Evolutionary conservation across 2,113 vertebrate species (phyloP).

Genomic region (Spermophilus dauricus): DNA sequence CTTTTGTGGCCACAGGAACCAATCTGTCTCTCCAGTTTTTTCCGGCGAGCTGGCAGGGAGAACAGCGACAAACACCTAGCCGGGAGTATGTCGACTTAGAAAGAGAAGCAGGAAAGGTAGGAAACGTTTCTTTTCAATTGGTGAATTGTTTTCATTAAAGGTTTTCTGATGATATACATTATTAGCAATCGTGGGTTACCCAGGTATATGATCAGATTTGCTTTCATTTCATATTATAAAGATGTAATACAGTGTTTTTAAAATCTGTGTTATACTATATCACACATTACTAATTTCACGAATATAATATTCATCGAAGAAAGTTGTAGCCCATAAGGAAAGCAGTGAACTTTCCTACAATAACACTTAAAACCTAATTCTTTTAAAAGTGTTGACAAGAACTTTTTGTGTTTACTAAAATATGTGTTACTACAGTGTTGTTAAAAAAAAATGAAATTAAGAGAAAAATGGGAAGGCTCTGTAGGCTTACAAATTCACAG

Average conservation of each 20-base stretch:
- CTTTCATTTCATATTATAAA: slow-evolving; percentile 43
- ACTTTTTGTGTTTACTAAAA: slow-evolving; percentile 63
- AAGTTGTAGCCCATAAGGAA: slow-evolving; percentile 42
- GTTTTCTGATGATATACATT: slow-evolving; percentile 48
- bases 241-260: slow-evolving; percentile 29
- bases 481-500: slow-evolving; percentile 51
- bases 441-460: slow-evolving; percentile 59
- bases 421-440: background rate
- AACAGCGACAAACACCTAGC: slow-evolving; percentile 97
- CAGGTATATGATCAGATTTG: slow-evolving; percentile 30
- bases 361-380: slow-evolving; percentile 59
- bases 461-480: slow-evolving; percentile 12
- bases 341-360: slow-evolving; percentile 41
- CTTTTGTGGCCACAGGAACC: slow-evolving; percentile 99
- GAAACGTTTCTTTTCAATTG: slow-evolving; percentile 81
- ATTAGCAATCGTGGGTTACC: slow-evolving; percentile 50
- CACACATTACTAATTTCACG: slow-evolving; percentile 42
- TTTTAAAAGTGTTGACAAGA: slow-evolving; percentile 41
- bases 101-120: slow-evolving; percentile 98
- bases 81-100: slow-evolving; percentile 99
- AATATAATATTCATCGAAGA: slow-evolving; percentile 21
- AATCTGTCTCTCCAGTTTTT: slow-evolving; percentile 99
- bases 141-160: slow-evolving; percentile 60
- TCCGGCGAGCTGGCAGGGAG: slow-evolving; percentile 98
- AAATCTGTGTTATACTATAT: slow-evolving; percentile 38